phyloP scores from a whole-genome alignment of 2,797 vertebrate species.

The Girardinus metallicus region DNA sequence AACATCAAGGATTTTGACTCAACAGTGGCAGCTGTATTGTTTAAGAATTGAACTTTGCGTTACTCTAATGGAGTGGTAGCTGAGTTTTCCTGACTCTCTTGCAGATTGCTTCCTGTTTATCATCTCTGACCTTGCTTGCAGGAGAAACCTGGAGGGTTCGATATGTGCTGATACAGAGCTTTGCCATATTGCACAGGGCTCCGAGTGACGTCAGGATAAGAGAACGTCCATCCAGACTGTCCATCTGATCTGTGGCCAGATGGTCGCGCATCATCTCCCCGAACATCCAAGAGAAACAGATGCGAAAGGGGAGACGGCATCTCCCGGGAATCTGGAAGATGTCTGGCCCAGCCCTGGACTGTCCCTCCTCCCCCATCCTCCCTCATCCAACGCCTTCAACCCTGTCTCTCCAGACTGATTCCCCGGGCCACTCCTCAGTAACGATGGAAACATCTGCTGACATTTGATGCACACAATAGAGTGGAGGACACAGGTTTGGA shows the following conservation, averaged over 20 bases:
- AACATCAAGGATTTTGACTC: background rate
- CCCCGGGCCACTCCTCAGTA: slow-evolving; percentile 62
- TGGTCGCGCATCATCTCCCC: slow-evolving; percentile 74
- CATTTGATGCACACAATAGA: slow-evolving; percentile 61
- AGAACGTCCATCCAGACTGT: slow-evolving; percentile 56
- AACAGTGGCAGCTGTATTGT: background rate
- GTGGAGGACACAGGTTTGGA: slow-evolving; percentile 48
- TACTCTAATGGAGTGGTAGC: slow-evolving; percentile 5
- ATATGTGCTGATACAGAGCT: slow-evolving; percentile 76
- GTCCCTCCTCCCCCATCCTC: slow-evolving; percentile 39
- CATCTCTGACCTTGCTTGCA: slow-evolving; percentile 76
- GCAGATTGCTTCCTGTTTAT: slow-evolving; percentile 65
- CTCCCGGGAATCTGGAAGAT: slow-evolving; percentile 71
- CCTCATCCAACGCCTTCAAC: slow-evolving; percentile 36
- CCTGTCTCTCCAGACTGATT: slow-evolving; percentile 50
- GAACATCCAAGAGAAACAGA: slow-evolving; percentile 77
- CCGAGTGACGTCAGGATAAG: slow-evolving; percentile 60
- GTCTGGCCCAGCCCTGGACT: slow-evolving; percentile 59
- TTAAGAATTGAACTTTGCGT: slow-evolving; percentile 8
- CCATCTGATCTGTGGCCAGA: slow-evolving; percentile 72
- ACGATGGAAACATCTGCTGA: slow-evolving; percentile 59
- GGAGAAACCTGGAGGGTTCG: slow-evolving; percentile 72
- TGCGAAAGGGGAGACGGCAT: slow-evolving; percentile 71
- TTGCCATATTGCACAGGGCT: slow-evolving; percentile 75
- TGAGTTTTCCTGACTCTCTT: slow-evolving; percentile 46